Base-by-base conservation (phyloP, 2,113 vertebrate genomes). In the Cnemophilus loriae region DNA sequence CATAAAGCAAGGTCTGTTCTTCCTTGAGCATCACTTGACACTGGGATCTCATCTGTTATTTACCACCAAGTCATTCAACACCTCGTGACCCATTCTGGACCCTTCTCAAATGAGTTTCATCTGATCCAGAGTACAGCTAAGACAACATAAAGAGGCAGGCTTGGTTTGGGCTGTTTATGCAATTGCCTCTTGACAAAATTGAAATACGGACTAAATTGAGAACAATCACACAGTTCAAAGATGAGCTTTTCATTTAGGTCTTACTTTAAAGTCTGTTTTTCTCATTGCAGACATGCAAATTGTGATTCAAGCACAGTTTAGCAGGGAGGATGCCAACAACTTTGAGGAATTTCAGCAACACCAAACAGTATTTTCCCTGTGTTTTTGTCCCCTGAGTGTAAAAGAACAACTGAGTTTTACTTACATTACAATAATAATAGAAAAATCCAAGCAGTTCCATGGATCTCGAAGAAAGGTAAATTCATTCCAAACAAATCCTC, bases 381-480 rank as follows among this genome's bases (percentile, higher is more conserved):
- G 28, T 0, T 50, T 68, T 68, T 71, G 14, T 63, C 13, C 41
- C 24, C 37, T 23, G 6, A 65, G 33, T 35, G 24, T 49, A 67
- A 73, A 83, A 76, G 12, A 81, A 65, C 7, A 96, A 57, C 7
- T 27, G 32, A 70, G 41, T 42, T 42, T 67, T 93, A 98, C 99
- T 99, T 96, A 99, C 99, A 98, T 98, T 97, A 99, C 97, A 63
- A 98, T 41, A 39, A 99, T 98, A 96, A 99, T 98, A 7, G 93
- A 63, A 95, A 99, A 99, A 96, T 99, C 99, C 96, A 99, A 87
- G 98, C 98, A 98, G 96, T 99, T 99, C 99, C 99, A 99, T 1
- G 98, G 98, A 92, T 99, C 99, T 96, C 99, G 98, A 87, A 99
- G 97, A 94, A 99, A 99, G 64, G 99, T 99, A 96, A 99, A 99